Conservation (phyloP, 2,113 vertebrate genomes). For the Toxostoma redivivum region DNA sequence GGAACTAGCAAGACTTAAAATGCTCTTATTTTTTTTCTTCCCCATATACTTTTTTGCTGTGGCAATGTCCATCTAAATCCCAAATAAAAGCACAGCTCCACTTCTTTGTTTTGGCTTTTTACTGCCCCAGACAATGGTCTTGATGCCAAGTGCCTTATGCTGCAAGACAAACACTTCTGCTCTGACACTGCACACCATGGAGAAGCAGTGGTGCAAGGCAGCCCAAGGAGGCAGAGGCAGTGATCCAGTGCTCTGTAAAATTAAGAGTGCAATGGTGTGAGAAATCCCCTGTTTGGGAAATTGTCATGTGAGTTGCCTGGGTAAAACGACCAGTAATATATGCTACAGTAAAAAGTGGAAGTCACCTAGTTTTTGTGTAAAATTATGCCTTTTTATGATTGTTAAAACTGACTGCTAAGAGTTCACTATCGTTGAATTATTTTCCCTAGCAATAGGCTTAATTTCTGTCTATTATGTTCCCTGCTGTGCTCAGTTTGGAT, state of each 20-base stretch:
- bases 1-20: background rate
- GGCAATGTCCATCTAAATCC: background rate
- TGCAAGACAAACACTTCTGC: background rate
- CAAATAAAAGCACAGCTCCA: background rate
- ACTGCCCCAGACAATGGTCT: background rate
- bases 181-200: fast-evolving
- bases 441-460: background rate
- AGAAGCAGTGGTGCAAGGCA: background rate
- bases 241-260: slow-evolving; percentile 1
- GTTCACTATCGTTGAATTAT: background rate
- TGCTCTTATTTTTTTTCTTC: background rate
- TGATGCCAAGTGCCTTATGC: background rate
- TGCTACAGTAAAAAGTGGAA: background rate
- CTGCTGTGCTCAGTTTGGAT: background rate
- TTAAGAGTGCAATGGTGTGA: background rate
- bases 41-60: background rate
- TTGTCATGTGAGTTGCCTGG: background rate
- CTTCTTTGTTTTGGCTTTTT: background rate
- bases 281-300: background rate
- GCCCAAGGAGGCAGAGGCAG: background rate
- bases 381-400: background rate
- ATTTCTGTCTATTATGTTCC: background rate
- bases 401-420: background rate
- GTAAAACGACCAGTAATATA: background rate
- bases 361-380: background rate